Evolutionary conservation across 2,113 vertebrate species (phyloP).

Genomic region (Nibea albiflora): DNA sequence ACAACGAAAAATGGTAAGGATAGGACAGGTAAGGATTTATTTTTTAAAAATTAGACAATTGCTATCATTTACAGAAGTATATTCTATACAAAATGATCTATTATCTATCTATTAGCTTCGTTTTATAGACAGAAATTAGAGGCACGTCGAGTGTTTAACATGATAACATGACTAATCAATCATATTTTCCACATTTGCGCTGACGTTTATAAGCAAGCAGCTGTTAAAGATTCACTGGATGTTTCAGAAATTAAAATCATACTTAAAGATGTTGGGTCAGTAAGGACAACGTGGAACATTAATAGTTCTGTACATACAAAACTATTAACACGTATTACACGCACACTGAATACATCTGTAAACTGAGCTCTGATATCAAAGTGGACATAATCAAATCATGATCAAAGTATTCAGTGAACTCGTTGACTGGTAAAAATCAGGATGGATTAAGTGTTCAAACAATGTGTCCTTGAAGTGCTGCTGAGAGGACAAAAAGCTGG

Average conservation of each 20-base stretch:
- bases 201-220: not conserved
- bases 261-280: not conserved
- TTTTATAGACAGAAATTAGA: slow-evolving; percentile 10
- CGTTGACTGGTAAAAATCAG: not conserved
- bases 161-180: slow-evolving; percentile 7
- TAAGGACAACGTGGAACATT: not conserved
- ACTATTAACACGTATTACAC: too few relatives aligned
- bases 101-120: not conserved
- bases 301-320: not conserved
- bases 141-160: slow-evolving; percentile 36
- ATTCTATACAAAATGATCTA: slow-evolving; percentile 36
- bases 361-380: slow-evolving; percentile 7
- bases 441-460: not conserved
- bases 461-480: not conserved
- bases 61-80: slow-evolving; percentile 27
- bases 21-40: slow-evolving; percentile 30
- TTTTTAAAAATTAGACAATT: slow-evolving; percentile 20
- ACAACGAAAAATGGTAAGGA: slow-evolving; percentile 23
- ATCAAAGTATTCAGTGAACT: not conserved
- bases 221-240: not conserved
- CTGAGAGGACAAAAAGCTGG: too few relatives aligned
- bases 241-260: not conserved
- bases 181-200: not conserved
- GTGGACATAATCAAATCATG: not conserved
- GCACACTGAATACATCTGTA: too few relatives aligned